These are phyloP conservation scores for Goniozus legneri DNA, from an alignment of 1,140 invertebrate genomes.

Conservation along the genomic window DNA sequence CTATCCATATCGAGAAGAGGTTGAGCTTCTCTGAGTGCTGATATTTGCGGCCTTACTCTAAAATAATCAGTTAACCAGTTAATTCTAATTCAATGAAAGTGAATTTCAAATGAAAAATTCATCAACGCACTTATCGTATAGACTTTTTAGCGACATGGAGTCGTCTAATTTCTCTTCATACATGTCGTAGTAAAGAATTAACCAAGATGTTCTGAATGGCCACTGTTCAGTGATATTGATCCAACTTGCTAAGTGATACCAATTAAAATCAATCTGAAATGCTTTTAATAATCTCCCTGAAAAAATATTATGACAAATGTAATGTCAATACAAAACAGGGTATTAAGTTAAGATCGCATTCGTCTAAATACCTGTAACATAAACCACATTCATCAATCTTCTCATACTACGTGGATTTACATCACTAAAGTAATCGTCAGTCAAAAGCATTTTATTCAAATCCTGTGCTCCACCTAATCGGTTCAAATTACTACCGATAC, in stretches of 20 bases:
- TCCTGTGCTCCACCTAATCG: constrained; percentile 68
- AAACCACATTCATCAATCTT: constrained; percentile 95
- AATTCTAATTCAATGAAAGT: no score
- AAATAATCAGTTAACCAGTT: constrained; percentile 24
- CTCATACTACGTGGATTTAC: constrained; percentile 96
- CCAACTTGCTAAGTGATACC: constrained; percentile 96
- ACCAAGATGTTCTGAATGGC: constrained; percentile 96
- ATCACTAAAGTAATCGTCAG: constrained; percentile 95
- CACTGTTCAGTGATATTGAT: constrained; percentile 98
- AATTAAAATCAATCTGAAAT: constrained; percentile 98
- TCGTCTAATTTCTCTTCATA: constrained; percentile 86
- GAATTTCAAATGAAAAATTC: neutral
- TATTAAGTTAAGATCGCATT: neutral
- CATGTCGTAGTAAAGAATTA: constrained; percentile 90
- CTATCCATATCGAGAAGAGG: constrained; percentile 87
- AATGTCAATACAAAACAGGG: neutral
- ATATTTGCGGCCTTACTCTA: constrained; percentile 77
- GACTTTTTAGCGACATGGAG: constrained; percentile 75
- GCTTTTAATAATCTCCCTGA: constrained; percentile 90
- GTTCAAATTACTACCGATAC: constrained; percentile 83
- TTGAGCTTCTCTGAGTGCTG: constrained; percentile 80
- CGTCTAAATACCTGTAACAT: constrained; percentile 74
- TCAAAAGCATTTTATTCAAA: constrained; percentile 81
- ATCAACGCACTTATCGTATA: constrained; percentile 84
- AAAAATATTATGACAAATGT: no score